Base-by-base conservation (phyloP, 2,797 vertebrate species). In the Limosa lapponica region DNA sequence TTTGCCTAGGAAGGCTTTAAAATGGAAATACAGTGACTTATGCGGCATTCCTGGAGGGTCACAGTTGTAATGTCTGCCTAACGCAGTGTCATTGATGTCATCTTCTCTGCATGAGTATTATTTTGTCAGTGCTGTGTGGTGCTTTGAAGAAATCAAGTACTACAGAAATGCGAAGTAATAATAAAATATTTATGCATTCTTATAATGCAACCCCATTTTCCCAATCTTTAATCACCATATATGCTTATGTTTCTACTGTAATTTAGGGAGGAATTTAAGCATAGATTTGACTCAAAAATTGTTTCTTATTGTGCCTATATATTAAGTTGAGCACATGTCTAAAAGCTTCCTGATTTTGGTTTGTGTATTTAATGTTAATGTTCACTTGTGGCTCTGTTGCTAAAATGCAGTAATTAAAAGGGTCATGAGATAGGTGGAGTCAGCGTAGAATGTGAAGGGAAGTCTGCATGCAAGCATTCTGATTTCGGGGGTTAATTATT, bases 401-500 rank as follows among this genome's bases (percentile, higher is more conserved):
- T 83, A 74, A 87, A 97, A 88, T 18, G 11, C 23, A 61, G 32
- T 77, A 67, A 91, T 85, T 92, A 73, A 71, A 85, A 67, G 27
- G 44, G 28, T 74, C 61, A 49, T 61, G 55, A 64, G 37, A 57
- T 11, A 70, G 36, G 12, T 39, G 24, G 28, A 89, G 10, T 58
- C 66, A 74, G 61, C 1, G 0, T n/a, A 87, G 69, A 88, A 86
- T 14, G 8, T 58, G 24, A 87, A 74, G 8, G 51, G 65, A 93
- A 77, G 34, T 43, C 37, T 54, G 85, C 71, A 23, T 65, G 46
- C 22, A 88, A 75, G 3, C 3, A 12, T 92, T 89, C 28, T 51
- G 34, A 62, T 85, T 78, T 71, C 72, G 73, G 32, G 30, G 24
- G 19, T 82, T 88, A 93, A 81, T 83, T 86, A 65, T 12, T 51